Conservation (phyloP, 2,888 invertebrate species). For the Cotesia congregata region DNA sequence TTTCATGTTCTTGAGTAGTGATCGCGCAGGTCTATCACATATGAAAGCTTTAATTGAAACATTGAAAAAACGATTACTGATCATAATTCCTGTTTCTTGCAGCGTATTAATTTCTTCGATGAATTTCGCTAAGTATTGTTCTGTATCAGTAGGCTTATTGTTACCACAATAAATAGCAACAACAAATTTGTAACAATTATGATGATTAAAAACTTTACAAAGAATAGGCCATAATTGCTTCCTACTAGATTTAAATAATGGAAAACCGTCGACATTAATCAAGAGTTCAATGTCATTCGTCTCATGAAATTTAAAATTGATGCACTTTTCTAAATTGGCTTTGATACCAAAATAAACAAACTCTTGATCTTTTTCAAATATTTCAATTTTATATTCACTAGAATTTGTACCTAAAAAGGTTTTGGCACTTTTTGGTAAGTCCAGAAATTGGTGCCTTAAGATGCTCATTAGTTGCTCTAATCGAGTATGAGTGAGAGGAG, state of each 20-base stretch:
- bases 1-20: conserved; percentile 38
- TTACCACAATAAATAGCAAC: conserved; percentile 36
- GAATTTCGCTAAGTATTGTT: conserved; percentile 28
- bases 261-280: conserved; percentile 24
- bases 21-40: conserved; percentile 41
- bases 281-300: conserved; percentile 12
- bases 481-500: not conserved
- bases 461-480: not conserved
- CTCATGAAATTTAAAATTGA: conserved; percentile 29
- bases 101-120: conserved; percentile 35
- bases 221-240: conserved; percentile 39
- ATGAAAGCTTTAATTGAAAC: conserved; percentile 40
- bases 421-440: not conserved
- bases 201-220: conserved; percentile 19
- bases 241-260: conserved; percentile 32
- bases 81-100: conserved; percentile 22
- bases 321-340: not conserved
- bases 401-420: conserved; percentile 10
- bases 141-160: conserved; percentile 26
- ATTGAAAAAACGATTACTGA: conserved; percentile 14
- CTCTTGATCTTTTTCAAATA: not conserved
- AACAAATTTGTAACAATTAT: conserved; percentile 43
- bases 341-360: conserved; percentile 28
- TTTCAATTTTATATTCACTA: conserved; percentile 6
- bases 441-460: not conserved